Evolutionary conservation across 2,888 invertebrate species (phyloP).

Genomic region (Calameuta idolon): DNA sequence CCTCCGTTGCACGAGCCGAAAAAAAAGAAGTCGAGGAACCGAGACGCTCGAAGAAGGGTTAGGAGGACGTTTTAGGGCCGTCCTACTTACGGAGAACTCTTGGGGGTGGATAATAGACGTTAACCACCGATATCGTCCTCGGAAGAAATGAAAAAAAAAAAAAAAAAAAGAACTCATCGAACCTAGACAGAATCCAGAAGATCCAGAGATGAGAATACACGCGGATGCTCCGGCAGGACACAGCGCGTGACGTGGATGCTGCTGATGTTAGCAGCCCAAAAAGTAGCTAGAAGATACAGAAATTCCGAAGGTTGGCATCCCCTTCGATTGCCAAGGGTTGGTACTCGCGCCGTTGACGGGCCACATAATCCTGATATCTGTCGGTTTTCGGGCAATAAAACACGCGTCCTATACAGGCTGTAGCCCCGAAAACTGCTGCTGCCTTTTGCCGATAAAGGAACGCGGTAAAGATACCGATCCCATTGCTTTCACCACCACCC

Average conservation of each 20-base stretch:
- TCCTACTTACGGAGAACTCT: neutral
- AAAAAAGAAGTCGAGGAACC: constrained; percentile 22
- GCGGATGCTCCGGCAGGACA: neutral
- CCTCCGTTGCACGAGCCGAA: constrained; percentile 16
- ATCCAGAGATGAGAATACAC: neutral
- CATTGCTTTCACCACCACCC: constrained; percentile 35
- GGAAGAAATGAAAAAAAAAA: constrained; percentile 7
- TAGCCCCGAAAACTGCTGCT: constrained; percentile 50
- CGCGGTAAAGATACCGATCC: constrained; percentile 59
- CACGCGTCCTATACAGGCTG: constrained; percentile 63
- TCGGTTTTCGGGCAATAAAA: constrained; percentile 75
- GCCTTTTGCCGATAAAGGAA: constrained; percentile 62
- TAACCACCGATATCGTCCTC: constrained; percentile 21
- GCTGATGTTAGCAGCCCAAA: neutral
- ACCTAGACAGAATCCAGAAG: neutral
- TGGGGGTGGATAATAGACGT: neutral
- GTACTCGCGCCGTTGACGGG: constrained; percentile 36
- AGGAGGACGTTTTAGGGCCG: neutral
- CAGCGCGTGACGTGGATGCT: neutral
- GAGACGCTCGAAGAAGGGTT: constrained; percentile 8
- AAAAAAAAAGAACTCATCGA: constrained; percentile 6
- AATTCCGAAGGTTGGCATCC: neutral
- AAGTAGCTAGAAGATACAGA: neutral
- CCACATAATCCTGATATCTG: constrained; percentile 70
- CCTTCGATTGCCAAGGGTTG: neutral